Evolutionary conservation across 35 echinoderm and acorn worm species (phyloP), one percentile per base, ranked within the genome.

Genomic region (Lytechinus pictus): DNA sequence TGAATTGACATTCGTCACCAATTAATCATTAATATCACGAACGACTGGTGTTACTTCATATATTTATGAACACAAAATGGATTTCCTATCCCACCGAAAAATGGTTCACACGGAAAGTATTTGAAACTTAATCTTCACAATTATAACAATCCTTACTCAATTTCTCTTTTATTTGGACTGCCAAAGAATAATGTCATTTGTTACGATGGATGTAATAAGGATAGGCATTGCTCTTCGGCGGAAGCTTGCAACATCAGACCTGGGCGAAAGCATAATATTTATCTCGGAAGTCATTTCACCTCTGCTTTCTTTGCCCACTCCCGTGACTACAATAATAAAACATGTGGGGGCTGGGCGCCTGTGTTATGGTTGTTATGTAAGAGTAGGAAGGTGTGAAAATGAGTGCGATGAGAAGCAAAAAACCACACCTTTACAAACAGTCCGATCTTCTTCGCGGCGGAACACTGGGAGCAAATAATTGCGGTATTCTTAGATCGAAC

Each of bases 281-380:
- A 24, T 79, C 14, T 79, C 66, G 66, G 19, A 79, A 79, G 21
- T n/a, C 66, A 79, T 24, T 19, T 79, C 66, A 24, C n/a, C 14
- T 79, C 66, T 24, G 9, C 21, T 79, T 79, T 79, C 66, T 79
- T 79, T 24, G 66, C 66, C 66, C 66, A 79, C 66, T 79, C 66
- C 66, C 66, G 16, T 79, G 21, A n/a, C 66, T 79, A 79, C 66
- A 79, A 79, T 79, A 79, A 79, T 24, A 79, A 79, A 79, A 79
- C 66, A 79, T 19, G 24, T 8, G 8, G 66, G 19, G 66, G 66
- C 66, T 19, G 19, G 66, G 66, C 66, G 66, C 66, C 66, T 4
- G 66, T 79, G 66, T 79, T 79, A 79, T 27, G 66, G 66, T 79
- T 79, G 66, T 79, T 27, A 79, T 79, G 66, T 71, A 71, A 71